Conservation (phyloP, 2,888 invertebrate genomes). For the Pomacea canaliculata region DNA sequence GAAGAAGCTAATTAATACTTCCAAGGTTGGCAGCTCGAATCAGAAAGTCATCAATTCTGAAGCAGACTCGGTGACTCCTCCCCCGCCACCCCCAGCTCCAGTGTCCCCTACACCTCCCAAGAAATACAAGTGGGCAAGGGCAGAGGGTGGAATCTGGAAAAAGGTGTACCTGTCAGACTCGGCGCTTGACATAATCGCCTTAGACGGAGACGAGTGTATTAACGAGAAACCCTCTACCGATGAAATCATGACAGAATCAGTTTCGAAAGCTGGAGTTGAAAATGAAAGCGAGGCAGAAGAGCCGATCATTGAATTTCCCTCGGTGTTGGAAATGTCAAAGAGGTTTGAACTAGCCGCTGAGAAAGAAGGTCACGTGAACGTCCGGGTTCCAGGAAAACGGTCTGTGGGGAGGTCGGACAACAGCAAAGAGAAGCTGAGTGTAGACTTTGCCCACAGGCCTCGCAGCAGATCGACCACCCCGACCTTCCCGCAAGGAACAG, state of each 20-base stretch:
- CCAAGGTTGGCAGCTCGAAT: slow-evolving; percentile 25
- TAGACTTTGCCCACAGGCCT: background rate
- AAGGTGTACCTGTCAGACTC: slow-evolving; percentile 31
- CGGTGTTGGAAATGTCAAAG: slow-evolving; percentile 22
- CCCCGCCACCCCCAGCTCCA: slow-evolving; percentile 27
- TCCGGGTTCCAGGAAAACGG: no score
- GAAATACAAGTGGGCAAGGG: slow-evolving; percentile 39
- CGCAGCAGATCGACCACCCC: no score
- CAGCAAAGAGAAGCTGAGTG: background rate
- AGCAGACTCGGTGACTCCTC: background rate
- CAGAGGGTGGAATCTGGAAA: slow-evolving; percentile 40
- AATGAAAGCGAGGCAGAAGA: slow-evolving; percentile 2
- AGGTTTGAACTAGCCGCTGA: slow-evolving; percentile 16
- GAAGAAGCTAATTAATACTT: slow-evolving; percentile 29
- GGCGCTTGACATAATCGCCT: background rate
- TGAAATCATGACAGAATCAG: background rate
- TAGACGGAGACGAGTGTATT: slow-evolving; percentile 5
- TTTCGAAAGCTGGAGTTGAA: background rate
- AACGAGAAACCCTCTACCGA: background rate
- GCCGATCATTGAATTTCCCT: slow-evolving; percentile 12
- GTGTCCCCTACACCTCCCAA: slow-evolving; percentile 34
- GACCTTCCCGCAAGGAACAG: no score
- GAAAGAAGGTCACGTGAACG: background rate
- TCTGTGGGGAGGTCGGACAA: background rate
- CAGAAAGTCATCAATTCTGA: slow-evolving; percentile 21